Evolutionary conservation across 2,888 invertebrate species (phyloP).

Genomic region (Formica aserva): DNA sequence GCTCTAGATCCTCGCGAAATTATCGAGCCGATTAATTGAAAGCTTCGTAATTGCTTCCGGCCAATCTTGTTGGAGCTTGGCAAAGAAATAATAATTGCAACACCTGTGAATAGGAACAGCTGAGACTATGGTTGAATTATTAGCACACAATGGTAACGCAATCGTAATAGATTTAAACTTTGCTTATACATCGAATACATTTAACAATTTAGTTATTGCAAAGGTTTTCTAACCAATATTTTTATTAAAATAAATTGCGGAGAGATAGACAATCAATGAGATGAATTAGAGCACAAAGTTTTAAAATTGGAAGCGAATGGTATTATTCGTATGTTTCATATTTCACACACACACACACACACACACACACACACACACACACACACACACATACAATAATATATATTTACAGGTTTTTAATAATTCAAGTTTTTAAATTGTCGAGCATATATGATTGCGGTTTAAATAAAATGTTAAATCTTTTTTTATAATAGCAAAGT

Average conservation of each 20-base stretch:
- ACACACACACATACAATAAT: too few relatives aligned
- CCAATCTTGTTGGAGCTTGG: slow-evolving; percentile 65
- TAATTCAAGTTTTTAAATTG: not conserved
- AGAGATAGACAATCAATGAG: not conserved
- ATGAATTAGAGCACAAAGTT: not conserved
- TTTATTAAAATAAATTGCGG: not conserved
- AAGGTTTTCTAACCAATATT: not conserved
- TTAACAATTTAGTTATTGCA: not conserved
- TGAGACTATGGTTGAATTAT: slow-evolving; percentile 34
- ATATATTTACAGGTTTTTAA: not conserved
- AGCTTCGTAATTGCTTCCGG: slow-evolving; percentile 70
- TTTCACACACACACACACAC: not conserved
- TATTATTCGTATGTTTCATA: not conserved
- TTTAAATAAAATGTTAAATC: not conserved
- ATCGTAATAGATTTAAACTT: not conserved
- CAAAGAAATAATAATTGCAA: slow-evolving; percentile 53
- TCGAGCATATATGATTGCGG: not conserved
- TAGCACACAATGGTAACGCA: not conserved
- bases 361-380: too few relatives aligned
- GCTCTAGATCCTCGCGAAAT: slow-evolving; percentile 71
- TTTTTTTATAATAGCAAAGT: not conserved
- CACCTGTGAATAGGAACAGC: slow-evolving; percentile 9
- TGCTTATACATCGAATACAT: not conserved
- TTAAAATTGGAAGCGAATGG: not conserved
- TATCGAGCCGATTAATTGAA: slow-evolving; percentile 70